Percentiles rank a stretch among this genome's conserved stretches.
These are phyloP conservation scores for Megalurothrips usitatus DNA, from an alignment of 2,888 invertebrate genomes.

Conservation along the genomic window DNA sequence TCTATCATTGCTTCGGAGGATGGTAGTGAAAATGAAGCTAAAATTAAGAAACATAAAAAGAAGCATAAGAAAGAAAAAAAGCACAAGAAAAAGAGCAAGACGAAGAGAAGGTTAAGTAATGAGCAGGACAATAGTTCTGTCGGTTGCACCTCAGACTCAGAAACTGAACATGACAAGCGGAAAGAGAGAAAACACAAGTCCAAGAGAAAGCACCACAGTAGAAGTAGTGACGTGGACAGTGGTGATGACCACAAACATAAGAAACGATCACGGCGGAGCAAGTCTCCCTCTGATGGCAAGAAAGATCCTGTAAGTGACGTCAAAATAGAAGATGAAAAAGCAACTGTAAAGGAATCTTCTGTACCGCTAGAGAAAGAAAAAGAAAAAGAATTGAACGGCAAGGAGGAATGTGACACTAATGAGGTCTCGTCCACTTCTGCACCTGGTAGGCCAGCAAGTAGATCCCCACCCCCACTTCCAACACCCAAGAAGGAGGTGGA, in stretches of 20 bases:
- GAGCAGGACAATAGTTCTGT: constrained; percentile 34
- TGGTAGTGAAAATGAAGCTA: constrained; percentile 39
- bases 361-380: constrained; percentile 38
- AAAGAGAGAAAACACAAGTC: constrained; percentile 35
- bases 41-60: constrained; percentile 41
- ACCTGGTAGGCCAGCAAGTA: constrained; percentile 28
- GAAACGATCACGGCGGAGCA: constrained; percentile 7
- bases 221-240: constrained; percentile 31
- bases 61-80: constrained; percentile 42
- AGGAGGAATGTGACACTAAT: constrained; percentile 34
- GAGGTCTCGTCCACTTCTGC: constrained; percentile 30
- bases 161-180: constrained; percentile 7
- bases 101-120: constrained; percentile 44
- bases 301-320: constrained; percentile 33
- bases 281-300: constrained; percentile 32
- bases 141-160: not conserved
- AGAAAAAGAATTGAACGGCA: constrained; percentile 36
- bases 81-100: constrained; percentile 47
- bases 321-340: constrained; percentile 40
- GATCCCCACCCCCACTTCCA: constrained; percentile 37
- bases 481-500: not conserved
- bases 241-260: not conserved
- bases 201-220: constrained; percentile 34
- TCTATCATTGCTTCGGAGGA: constrained; percentile 51
- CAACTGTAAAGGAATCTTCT: constrained; percentile 42